Percentiles rank a stretch among this genome's conserved stretches.
Conservation (phyloP, 2,888 invertebrate species). For the Eupithecia inturbata region DNA sequence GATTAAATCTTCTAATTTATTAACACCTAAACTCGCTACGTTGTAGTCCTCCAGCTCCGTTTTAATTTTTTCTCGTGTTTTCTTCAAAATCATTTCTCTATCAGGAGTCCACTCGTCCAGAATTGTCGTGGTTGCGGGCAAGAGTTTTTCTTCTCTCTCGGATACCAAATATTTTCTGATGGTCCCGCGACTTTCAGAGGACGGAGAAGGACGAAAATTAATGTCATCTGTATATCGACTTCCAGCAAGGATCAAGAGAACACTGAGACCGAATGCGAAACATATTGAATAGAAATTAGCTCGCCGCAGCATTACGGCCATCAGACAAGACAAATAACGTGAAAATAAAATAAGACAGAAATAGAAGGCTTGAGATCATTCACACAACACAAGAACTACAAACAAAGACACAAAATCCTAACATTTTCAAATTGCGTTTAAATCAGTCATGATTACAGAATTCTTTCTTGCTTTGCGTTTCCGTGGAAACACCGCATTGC, state of each 20-base stretch:
- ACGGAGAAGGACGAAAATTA: constrained; percentile 77
- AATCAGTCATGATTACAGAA: constrained; percentile 66
- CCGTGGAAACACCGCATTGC: constrained; percentile 83
- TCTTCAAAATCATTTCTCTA: constrained; percentile 70
- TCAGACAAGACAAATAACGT: constrained; percentile 37
- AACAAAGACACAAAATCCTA: constrained; percentile 62
- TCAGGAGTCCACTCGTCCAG: constrained; percentile 69
- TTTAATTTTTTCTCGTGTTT: constrained; percentile 68
- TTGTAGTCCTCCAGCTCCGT: constrained; percentile 72
- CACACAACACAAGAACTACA: constrained; percentile 64
- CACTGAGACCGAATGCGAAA: constrained; percentile 81
- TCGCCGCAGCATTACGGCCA: constrained; percentile 79
- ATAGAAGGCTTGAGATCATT: constrained; percentile 57
- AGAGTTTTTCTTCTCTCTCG: constrained; percentile 74
- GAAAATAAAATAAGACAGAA: constrained; percentile 54
- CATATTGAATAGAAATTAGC: constrained; percentile 82
- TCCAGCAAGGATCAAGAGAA: constrained; percentile 81
- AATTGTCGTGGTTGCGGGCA: constrained; percentile 65
- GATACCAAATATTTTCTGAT: constrained; percentile 85
- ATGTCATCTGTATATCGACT: constrained; percentile 83
- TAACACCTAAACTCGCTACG: constrained; percentile 68
- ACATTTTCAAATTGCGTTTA: constrained; percentile 66
- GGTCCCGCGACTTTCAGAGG: constrained; percentile 72
- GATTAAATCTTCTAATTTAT: constrained; percentile 87
- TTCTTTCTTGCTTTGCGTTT: constrained; percentile 64